These are phyloP conservation scores for Pseudococcus jackbeardsleyi DNA, from an alignment of 2,888 invertebrate species.

Conservation along the genomic window DNA sequence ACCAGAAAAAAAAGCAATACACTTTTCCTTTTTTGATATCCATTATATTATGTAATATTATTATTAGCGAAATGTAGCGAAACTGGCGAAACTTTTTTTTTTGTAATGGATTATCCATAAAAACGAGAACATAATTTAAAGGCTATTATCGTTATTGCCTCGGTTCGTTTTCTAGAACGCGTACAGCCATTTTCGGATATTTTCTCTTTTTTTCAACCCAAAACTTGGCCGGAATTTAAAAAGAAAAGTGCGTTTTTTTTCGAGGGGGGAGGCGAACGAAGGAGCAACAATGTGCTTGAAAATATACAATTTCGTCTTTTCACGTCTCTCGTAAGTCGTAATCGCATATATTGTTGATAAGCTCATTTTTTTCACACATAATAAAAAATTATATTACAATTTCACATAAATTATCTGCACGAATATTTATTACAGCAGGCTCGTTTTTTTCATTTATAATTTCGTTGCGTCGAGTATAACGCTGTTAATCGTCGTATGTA, in stretches of 20 bases:
- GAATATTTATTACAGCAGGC: constrained; percentile 11
- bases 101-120: constrained; percentile 54
- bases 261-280: neutral
- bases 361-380: constrained; percentile 1
- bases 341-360: constrained; percentile 22
- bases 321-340: neutral
- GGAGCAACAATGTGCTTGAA: constrained; percentile 16
- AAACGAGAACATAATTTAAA: constrained; percentile 56
- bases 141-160: constrained; percentile 56
- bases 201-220: neutral
- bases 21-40: constrained; percentile 57
- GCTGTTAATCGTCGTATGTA: neutral
- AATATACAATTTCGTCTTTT: neutral
- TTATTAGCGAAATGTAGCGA: constrained; percentile 56
- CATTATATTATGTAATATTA: constrained; percentile 56
- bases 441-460: constrained; percentile 12
- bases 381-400: constrained; percentile 14
- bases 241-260: constrained; percentile 7
- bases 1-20: constrained; percentile 51
- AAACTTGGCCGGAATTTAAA: constrained; percentile 47
- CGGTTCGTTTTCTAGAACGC: constrained; percentile 38
- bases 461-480: neutral
- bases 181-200: constrained; percentile 36
- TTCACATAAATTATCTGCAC: constrained; percentile 35
- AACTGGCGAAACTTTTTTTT: constrained; percentile 39